Evolutionary conservation across 2,113 vertebrate genomes (phyloP), one percentile per base, ranked within the genome.

Genomic region (Periophthalmus modestus): DNA sequence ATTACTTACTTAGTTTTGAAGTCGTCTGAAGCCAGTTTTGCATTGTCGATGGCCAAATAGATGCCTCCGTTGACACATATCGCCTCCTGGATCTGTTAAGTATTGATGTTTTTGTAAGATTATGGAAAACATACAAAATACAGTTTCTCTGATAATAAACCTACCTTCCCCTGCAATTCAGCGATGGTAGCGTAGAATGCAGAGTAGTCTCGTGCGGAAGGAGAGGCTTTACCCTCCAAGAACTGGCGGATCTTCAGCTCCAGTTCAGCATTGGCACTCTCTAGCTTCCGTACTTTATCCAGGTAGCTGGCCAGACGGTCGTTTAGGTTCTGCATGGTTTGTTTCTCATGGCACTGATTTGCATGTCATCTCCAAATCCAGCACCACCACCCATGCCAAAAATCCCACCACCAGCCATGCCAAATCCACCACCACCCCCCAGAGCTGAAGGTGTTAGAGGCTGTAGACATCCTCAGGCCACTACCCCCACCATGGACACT

Each of bases 281-380:
- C 96, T 77, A 98, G 86, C 55, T 55, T 80, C 28, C 79, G 93
- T 65, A 98, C 97, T 87, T 96, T 96, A 0, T 96, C 93, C 91
- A 98, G 77, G 91, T 98, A 98, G n/a, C 43, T 72, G 33, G 94
- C 93, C 92, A 98, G 94, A 6, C 96, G 97, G 28, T 97, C 95
- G 0, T 98, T 98, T 72, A 98, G 94, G 86, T 96, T 93, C 87
- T 97, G 96, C 97, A 98, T 97, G 81, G 97, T 97, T 85, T 92
- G 9, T 90, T 98, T 98, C 83, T 98, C 96, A 0, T 98, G 82
- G 67, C 19, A 0, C 77, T 18, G 7, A 95, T 59, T 39, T 93
- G 82, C 69, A 91, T 0, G 70, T 77, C 91, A 0, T 43, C 0
- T 62, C 59, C 59, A 15, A 9, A n/a, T 28, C 28, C 28, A 28